Conservation (phyloP, 2,797 vertebrate species). For the Pangasius macronema region DNA sequence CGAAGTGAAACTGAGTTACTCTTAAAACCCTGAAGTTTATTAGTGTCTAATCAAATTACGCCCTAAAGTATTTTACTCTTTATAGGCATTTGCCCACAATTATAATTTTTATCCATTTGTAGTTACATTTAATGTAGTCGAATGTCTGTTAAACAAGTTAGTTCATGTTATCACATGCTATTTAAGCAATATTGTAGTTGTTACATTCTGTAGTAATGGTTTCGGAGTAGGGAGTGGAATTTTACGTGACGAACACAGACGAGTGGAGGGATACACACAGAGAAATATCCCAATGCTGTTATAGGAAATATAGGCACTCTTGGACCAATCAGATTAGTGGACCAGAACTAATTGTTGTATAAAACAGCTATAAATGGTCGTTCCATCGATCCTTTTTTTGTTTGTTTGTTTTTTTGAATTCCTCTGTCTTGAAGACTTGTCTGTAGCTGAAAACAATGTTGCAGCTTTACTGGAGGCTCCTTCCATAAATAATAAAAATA, state of each 20-base stretch:
- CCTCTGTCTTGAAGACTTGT: neutral
- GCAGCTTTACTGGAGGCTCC: neutral
- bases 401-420: neutral
- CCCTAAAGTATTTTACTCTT: too few relatives aligned
- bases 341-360: neutral
- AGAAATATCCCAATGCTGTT: neutral
- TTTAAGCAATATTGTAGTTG: too few relatives aligned
- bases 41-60: too few relatives aligned
- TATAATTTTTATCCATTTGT: too few relatives aligned
- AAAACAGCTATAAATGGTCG: neutral
- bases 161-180: too few relatives aligned
- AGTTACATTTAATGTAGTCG: too few relatives aligned
- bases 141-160: too few relatives aligned
- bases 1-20: neutral
- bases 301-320: neutral
- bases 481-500: neutral
- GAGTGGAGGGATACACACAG: too few relatives aligned
- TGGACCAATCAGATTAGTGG: neutral
- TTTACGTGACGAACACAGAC: neutral
- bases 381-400: neutral
- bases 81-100: too few relatives aligned
- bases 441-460: neutral
- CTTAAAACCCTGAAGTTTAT: neutral
- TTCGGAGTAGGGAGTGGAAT: neutral
- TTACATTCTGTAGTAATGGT: neutral